Conservation (phyloP, 2,113 vertebrate species). For the Ceyx cyanopectus region DNA sequence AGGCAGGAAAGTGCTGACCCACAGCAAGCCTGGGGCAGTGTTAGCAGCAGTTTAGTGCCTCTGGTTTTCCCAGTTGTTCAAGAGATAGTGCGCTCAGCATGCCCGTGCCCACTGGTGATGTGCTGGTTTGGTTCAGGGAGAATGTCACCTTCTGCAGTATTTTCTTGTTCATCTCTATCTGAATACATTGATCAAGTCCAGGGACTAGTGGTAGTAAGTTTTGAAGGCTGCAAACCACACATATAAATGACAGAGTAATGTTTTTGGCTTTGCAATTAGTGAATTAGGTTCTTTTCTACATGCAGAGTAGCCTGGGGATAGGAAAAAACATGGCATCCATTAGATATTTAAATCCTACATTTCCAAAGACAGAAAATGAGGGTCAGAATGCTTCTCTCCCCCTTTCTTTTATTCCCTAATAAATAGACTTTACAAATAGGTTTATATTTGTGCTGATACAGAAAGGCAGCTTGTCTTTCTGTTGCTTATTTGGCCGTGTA, state of each 20-base stretch:
- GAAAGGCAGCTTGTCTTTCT: not conserved
- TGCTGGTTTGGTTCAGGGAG: not conserved
- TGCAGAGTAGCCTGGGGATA: not conserved
- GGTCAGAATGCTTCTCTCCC: rapidly evolving
- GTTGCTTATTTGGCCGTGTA: not conserved
- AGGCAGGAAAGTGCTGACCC: not conserved
- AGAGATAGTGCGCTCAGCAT: not conserved
- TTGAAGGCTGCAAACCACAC: not conserved
- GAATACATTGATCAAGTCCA: not conserved
- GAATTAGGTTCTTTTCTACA: not conserved
- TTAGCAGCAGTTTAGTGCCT: not conserved
- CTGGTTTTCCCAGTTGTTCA: not conserved
- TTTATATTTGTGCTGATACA: not conserved
- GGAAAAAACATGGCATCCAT: rapidly evolving
- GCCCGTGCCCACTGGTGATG: not conserved
- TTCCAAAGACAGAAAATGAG: not conserved
- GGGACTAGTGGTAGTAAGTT: not conserved
- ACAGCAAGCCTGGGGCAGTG: rapidly evolving
- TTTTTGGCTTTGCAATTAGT: not conserved
- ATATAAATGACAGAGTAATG: rapidly evolving
- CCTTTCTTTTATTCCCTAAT: not conserved
- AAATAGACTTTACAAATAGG: not conserved
- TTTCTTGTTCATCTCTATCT: not conserved
- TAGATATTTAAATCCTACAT: not conserved
- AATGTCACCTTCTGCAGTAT: not conserved